These are phyloP conservation scores for Drosophila quadrilineata DNA, from an alignment of 1,140 invertebrate genomes.

Conservation along the genomic window DNA sequence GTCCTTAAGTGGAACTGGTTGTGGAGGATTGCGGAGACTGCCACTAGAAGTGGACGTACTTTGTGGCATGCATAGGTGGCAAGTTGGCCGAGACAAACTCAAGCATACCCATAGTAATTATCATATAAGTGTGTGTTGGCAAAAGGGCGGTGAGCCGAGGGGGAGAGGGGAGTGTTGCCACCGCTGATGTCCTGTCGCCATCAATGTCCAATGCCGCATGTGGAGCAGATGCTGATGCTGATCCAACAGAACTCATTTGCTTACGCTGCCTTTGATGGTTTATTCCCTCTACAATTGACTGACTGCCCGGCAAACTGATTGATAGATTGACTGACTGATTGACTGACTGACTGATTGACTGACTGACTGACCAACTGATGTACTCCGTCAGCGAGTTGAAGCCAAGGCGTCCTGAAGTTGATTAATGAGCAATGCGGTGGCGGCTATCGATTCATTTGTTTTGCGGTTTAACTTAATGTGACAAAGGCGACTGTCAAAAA, in stretches of 20 bases:
- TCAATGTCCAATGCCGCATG: conserved; percentile 17
- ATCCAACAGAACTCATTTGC: conserved; percentile 27
- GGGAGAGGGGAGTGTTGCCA: background rate
- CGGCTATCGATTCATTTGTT: conserved; percentile 39
- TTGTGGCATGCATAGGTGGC: conserved; percentile 16
- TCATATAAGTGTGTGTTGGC: no score
- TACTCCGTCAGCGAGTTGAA: background rate
- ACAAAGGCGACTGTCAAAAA: conserved; percentile 9
- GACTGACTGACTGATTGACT: conserved; percentile 5
- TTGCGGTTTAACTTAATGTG: conserved; percentile 30
- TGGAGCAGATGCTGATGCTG: background rate
- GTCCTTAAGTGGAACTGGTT: no score
- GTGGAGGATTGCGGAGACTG: no score
- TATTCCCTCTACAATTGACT: background rate
- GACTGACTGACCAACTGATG: conserved; percentile 8
- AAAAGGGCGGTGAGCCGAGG: no score
- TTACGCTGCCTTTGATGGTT: conserved; percentile 31
- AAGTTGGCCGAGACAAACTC: no score
- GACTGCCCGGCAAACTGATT: background rate
- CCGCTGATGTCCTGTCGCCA: conserved; percentile 31
- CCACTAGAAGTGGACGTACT: conserved; percentile 4
- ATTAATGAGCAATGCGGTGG: conserved; percentile 31
- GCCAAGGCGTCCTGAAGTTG: conserved; percentile 22
- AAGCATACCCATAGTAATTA: no score
- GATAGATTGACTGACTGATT: conserved; percentile 4